These are phyloP conservation scores for Leptinotarsa undecemlineata DNA, from an alignment of 1,140 invertebrate genomes.

Conservation along the genomic window DNA sequence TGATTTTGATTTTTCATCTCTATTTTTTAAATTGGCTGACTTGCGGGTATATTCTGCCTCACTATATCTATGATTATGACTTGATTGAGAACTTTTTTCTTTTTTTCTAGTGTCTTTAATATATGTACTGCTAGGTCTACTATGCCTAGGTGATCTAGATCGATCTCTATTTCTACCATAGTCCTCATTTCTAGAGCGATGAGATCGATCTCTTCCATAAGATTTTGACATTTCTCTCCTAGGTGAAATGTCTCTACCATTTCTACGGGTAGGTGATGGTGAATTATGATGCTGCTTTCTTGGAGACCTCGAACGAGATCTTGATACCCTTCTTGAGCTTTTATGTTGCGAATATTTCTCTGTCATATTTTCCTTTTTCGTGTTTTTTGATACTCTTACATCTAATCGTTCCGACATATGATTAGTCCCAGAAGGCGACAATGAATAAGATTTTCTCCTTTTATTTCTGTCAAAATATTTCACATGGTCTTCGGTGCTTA, in stretches of 20 bases:
- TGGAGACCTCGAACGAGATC: constrained; percentile 3
- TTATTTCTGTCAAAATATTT: too few species aligned
- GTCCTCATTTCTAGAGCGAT: constrained; percentile 21
- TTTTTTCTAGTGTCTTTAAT: not conserved
- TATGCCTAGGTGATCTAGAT: constrained; percentile 20
- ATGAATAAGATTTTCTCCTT: too few species aligned
- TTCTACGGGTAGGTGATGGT: not conserved
- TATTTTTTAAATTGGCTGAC: too few species aligned
- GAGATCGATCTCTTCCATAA: not conserved
- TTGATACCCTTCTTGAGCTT: not conserved
- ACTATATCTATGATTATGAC: constrained; percentile 9
- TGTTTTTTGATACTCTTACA: too few species aligned
- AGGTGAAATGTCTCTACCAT: not conserved
- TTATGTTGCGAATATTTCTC: not conserved
- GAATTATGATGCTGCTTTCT: not conserved
- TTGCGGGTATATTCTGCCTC: too few species aligned
- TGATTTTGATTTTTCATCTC: too few species aligned
- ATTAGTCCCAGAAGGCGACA: too few species aligned
- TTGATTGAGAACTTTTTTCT: not conserved
- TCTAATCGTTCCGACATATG: too few species aligned
- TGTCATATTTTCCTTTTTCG: too few species aligned
- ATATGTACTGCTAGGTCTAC: not conserved
- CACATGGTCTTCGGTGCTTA: too few species aligned
- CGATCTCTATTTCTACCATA: constrained; percentile 13
- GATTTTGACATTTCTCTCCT: not conserved